Conservation (phyloP, 2,888 invertebrate species). For the Hydriomena furcata region DNA sequence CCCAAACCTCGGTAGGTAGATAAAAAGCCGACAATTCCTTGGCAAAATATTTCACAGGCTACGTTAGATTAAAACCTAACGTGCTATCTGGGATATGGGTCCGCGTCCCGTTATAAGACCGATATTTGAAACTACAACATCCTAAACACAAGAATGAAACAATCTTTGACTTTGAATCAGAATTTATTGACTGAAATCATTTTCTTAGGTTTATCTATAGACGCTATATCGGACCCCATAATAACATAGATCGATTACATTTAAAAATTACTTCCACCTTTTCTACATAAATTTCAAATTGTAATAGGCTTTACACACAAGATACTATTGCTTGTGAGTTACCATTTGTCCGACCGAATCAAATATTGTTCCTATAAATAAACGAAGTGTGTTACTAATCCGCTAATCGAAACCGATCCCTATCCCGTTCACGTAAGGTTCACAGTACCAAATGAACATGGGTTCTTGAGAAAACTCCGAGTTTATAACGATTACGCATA, state of each 20-base stretch:
- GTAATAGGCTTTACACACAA: not conserved
- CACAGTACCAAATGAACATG: not conserved
- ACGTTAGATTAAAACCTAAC: not conserved
- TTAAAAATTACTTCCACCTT: constrained; percentile 15
- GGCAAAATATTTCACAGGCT: constrained; percentile 6
- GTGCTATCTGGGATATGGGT: constrained; percentile 5
- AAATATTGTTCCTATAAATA: constrained; percentile 10
- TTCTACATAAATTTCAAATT: constrained; percentile 12
- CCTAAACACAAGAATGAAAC: constrained; percentile 19
- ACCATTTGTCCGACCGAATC: not conserved
- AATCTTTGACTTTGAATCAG: constrained; percentile 17
- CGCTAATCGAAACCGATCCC: not conserved
- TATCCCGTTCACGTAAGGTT: not conserved
- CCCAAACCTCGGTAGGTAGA: not conserved
- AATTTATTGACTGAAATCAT: constrained; percentile 22
- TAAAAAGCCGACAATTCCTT: constrained; percentile 10
- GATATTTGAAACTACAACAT: not conserved
- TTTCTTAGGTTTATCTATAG: constrained; percentile 18
- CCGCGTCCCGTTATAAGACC: not conserved
- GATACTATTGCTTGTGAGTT: not conserved
- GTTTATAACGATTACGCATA: not conserved
- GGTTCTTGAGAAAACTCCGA: not conserved
- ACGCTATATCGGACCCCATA: constrained; percentile 24
- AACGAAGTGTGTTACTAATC: not conserved
- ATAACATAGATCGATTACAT: constrained; percentile 17